Evolutionary conservation across 2,113 vertebrate genomes (phyloP).

Genomic region (Salvelinus sp.): DNA sequence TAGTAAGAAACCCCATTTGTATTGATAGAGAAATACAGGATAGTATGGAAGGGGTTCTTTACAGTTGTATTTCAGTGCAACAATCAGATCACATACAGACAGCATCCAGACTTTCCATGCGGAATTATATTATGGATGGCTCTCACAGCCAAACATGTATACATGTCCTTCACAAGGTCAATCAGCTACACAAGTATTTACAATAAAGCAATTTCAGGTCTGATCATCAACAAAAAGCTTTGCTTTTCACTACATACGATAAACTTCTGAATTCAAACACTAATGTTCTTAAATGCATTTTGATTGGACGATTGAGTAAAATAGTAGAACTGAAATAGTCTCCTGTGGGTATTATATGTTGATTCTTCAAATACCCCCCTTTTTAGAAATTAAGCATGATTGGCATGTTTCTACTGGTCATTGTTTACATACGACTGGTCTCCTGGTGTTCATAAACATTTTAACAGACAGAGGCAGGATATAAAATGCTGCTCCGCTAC

Average conservation of each 20-base stretch:
- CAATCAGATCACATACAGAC: not conserved
- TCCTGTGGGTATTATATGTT: too few species aligned
- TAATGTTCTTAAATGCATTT: not conserved
- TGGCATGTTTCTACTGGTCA: not conserved
- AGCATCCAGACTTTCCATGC: not conserved
- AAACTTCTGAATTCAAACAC: not conserved
- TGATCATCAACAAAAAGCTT: not conserved
- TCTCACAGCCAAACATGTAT: not conserved
- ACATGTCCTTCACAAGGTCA: not conserved
- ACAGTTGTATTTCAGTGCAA: slow-evolving; percentile 45
- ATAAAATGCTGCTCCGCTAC: too few species aligned
- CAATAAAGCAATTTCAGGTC: not conserved
- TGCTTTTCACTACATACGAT: not conserved
- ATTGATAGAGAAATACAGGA: too few species aligned
- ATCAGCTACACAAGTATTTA: not conserved
- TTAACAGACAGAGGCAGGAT: not conserved
- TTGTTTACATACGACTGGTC: not conserved
- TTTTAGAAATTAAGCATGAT: too few species aligned
- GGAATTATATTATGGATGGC: not conserved
- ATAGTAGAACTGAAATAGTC: too few species aligned
- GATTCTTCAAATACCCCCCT: too few species aligned
- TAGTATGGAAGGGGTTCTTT: slow-evolving; percentile 18
- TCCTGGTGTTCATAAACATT: not conserved
- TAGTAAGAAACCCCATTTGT: too few species aligned
- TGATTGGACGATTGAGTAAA: not conserved